Base-by-base conservation (phyloP, 2,797 vertebrate species). In the Phylloscopus collybita region DNA sequence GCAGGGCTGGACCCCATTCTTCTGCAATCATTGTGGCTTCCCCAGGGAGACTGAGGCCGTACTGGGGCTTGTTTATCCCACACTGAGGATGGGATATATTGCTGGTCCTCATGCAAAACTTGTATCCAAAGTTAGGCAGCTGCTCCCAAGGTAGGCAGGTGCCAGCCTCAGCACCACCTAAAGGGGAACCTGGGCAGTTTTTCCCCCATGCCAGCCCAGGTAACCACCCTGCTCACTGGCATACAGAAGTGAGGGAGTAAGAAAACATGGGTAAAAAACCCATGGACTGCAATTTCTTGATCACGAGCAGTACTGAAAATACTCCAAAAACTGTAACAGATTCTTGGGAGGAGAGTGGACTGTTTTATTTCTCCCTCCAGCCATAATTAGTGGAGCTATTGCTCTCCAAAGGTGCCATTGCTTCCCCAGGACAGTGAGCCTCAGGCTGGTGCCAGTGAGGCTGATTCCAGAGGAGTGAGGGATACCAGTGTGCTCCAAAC, bases 81-180 rank as follows among this genome's bases (percentile, higher is more conserved):
- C 25, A 62, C 11, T 51, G 47, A 79, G 30, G 16, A 45, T 80
- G 71, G 44, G 34, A n/a, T 64, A 8, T 36, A 17, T 38, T 25
- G 23, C 64, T 89, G n/a, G 23, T 82, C 56, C 40, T 70, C 13
- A 25, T 9, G 18, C 9, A 59, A 89, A 90, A 38, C 10, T 40
- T 65, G 15, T 47, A 42, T 17, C 25, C 50, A 44, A 32, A 83
- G 12, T 67, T 4, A 78, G 51, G 27, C 15, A 76, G 45, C 36
- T 73, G 70, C 9, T 70, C 13, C 19, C 0, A 1, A 9, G 0
- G 29, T 26, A 42, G 36, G 54, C 5, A 32, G 45, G 22, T 71
- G 34, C 65, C 42, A 61, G 25, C n/a, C 53, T 86, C 45, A 51
- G 16, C 16, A 54, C 9, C 40, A 49, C 29, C 44, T 71, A 6